A percentile compares a stretch with the other conserved stretches of the same genome.
Evolutionary conservation across 1,140 invertebrate species (phyloP).

Genomic region (Aradophagus sp.): DNA sequence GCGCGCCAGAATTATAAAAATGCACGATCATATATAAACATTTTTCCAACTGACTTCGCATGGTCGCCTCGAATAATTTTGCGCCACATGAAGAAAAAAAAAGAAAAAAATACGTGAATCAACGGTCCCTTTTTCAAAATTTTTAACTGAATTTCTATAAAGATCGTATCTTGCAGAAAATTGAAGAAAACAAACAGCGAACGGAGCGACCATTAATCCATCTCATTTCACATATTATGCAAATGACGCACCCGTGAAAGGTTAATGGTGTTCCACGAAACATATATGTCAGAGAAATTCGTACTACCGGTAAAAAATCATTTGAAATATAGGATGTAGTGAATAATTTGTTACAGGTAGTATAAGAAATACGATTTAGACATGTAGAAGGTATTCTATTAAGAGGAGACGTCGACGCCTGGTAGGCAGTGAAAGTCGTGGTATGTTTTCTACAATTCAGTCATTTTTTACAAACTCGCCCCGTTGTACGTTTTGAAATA

Average conservation of each 20-base stretch:
- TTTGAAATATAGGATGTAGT: constrained; percentile 49
- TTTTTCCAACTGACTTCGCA: constrained; percentile 23
- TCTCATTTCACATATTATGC: constrained; percentile 52
- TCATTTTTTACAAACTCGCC: constrained; percentile 37
- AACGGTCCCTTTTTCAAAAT: constrained; percentile 26
- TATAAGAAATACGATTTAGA: constrained; percentile 53
- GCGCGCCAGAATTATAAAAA: constrained; percentile 8
- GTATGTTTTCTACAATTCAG: constrained; percentile 52
- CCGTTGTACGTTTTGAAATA: constrained; percentile 43
- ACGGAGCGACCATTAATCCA: constrained; percentile 36
- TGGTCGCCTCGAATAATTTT: constrained; percentile 27
- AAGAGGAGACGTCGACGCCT: constrained; percentile 56
- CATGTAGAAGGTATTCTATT: constrained; percentile 50
- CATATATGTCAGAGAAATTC: constrained; percentile 54
- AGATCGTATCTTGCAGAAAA: constrained; percentile 38
- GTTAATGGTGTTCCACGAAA: constrained; percentile 51
- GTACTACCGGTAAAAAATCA: constrained; percentile 38
- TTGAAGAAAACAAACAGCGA: constrained; percentile 49
- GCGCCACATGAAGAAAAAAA: no score
- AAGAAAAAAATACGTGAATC: constrained; percentile 33
- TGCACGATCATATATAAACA: constrained; percentile 20
- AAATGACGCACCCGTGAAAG: constrained; percentile 52
- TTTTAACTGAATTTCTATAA: constrained; percentile 23
- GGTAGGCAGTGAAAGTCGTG: constrained; percentile 54
- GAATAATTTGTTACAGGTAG: constrained; percentile 57